Conservation (phyloP, 2,888 invertebrate genomes). For the Bhutanitis thaidina region DNA sequence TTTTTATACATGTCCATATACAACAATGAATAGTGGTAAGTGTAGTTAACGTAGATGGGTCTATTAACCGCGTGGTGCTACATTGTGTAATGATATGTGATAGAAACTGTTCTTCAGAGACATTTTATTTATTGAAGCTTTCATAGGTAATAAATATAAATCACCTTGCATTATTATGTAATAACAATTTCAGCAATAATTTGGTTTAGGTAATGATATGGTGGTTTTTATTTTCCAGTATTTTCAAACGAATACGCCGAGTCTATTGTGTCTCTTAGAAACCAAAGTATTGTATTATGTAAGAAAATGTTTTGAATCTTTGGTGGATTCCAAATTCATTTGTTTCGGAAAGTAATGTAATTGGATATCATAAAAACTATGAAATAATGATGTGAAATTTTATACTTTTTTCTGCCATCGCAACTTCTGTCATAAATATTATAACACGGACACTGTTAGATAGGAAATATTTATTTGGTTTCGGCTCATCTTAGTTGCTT, state of each 20-base stretch:
- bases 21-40: slow-evolving; percentile 75
- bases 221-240: slow-evolving; percentile 55
- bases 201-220: slow-evolving; percentile 59
- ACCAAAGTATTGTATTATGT: slow-evolving; percentile 53
- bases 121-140: slow-evolving; percentile 77
- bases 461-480: slow-evolving; percentile 57
- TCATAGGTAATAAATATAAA: slow-evolving; percentile 70
- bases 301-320: slow-evolving; percentile 39
- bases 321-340: slow-evolving; percentile 32
- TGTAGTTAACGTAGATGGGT: slow-evolving; percentile 72
- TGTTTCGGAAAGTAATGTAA: slow-evolving; percentile 1
- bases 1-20: slow-evolving; percentile 78
- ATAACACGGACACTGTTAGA: slow-evolving; percentile 35
- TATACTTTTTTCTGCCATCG: slow-evolving; percentile 2
- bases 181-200: slow-evolving; percentile 61
- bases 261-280: slow-evolving; percentile 54
- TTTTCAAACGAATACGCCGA: slow-evolving; percentile 37
- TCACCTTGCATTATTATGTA: slow-evolving; percentile 56
- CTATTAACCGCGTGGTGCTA: slow-evolving; percentile 79
- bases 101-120: slow-evolving; percentile 77
- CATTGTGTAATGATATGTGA: slow-evolving; percentile 78
- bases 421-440: slow-evolving; percentile 2
- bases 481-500: slow-evolving; percentile 30
- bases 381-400: slow-evolving; percentile 1
- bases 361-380: neutral